Evolutionary conservation across 2,888 invertebrate species (phyloP).

Genomic region (Netelia fuscicornis): DNA sequence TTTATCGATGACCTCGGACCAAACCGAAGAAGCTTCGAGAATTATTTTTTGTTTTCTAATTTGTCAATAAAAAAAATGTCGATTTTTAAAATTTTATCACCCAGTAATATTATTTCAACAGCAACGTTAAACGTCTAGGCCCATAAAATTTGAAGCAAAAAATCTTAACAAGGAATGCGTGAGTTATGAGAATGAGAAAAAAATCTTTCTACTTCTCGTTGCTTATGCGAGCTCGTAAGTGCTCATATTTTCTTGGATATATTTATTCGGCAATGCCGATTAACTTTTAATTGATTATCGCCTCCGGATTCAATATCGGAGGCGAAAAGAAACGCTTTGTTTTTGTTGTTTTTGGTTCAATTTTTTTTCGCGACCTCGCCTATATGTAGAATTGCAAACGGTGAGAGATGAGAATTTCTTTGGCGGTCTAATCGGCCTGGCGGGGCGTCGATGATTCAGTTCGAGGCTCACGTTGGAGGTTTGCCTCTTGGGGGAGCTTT

Average conservation of each 20-base stretch:
- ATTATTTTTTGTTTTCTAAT: too few relatives aligned
- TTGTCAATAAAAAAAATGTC: too few relatives aligned
- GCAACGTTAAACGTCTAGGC: too few relatives aligned
- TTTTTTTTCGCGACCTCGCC: background rate
- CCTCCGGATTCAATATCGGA: constrained; percentile 8
- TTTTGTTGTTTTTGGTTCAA: background rate
- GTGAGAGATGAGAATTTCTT: background rate
- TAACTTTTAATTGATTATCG: constrained; percentile 26
- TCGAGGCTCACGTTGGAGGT: background rate
- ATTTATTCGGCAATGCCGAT: constrained; percentile 29
- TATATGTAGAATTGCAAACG: background rate
- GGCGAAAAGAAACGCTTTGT: background rate
- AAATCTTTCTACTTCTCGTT: background rate
- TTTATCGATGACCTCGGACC: background rate
- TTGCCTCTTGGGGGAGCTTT: constrained; percentile 67
- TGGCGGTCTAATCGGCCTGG: background rate
- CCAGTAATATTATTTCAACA: too few relatives aligned
- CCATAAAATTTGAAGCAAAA: background rate
- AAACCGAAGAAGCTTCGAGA: too few relatives aligned
- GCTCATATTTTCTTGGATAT: background rate
- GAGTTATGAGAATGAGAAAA: background rate
- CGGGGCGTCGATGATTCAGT: constrained; percentile 24
- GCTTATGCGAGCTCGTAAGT: constrained; percentile 5
- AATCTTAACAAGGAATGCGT: background rate
- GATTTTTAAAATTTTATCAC: too few relatives aligned